Conservation (phyloP, 2,797 vertebrate genomes). For the Tarsius wallacei region DNA sequence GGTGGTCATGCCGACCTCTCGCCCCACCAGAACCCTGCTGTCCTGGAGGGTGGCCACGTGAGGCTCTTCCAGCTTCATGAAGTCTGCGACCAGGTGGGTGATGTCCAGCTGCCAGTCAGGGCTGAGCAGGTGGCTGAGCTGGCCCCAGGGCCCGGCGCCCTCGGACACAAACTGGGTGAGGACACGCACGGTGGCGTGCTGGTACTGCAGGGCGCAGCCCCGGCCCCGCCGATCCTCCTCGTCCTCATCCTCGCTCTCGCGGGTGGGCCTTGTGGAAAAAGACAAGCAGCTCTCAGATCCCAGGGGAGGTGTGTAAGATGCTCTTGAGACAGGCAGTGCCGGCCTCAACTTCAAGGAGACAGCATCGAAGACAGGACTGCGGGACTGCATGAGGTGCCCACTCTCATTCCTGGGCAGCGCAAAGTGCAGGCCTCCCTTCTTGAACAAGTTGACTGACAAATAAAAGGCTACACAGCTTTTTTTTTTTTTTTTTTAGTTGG, state of each 20-base stretch:
- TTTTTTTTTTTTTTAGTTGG: no score
- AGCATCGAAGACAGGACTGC: rapidly evolving
- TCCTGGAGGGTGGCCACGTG: slow-evolving; percentile 94
- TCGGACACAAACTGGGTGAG: slow-evolving; percentile 97
- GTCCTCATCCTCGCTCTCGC: slow-evolving; percentile 97
- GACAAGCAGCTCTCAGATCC: neutral
- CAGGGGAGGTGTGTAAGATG: rapidly evolving
- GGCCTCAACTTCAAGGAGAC: rapidly evolving
- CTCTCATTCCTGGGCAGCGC: rapidly evolving
- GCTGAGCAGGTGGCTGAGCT: slow-evolving; percentile 94
- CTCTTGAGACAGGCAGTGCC: rapidly evolving
- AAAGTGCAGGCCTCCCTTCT: neutral
- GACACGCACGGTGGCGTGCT: slow-evolving; percentile 95
- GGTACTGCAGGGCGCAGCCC: slow-evolving; percentile 96
- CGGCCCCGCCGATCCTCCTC: slow-evolving; percentile 95
- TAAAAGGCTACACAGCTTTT: neutral
- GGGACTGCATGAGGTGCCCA: rapidly evolving
- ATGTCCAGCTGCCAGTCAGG: slow-evolving; percentile 97
- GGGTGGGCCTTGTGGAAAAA: slow-evolving; percentile 87
- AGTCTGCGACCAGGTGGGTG: slow-evolving; percentile 96
- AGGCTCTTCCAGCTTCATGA: slow-evolving; percentile 95
- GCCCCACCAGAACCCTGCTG: slow-evolving; percentile 94
- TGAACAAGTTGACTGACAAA: rapidly evolving
- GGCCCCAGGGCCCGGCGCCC: slow-evolving; percentile 92
- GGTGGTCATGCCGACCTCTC: slow-evolving; percentile 96